These are phyloP conservation scores for Carduelis carduelis DNA, from an alignment of 2,797 vertebrate species.

Conservation along the genomic window DNA sequence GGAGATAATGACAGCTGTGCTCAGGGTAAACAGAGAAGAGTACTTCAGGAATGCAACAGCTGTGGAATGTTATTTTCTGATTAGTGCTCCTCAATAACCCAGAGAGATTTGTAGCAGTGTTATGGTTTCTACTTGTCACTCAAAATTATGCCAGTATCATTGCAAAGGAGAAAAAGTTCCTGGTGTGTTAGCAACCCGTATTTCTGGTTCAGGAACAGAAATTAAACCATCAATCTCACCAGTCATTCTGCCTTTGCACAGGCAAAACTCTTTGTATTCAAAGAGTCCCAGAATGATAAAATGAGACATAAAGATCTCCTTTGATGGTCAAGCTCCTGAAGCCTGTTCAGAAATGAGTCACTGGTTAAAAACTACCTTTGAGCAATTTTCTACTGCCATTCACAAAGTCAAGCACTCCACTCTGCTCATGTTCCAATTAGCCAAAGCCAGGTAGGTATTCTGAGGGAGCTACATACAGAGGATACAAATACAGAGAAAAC, in stretches of 20 bases:
- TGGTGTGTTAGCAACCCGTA: background rate
- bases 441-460: background rate
- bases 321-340: background rate
- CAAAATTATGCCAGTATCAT: background rate
- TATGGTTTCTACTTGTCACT: background rate
- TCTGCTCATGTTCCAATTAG: conserved; percentile 17
- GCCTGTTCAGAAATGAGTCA: conserved; percentile 6
- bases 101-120: background rate
- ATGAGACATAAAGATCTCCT: background rate
- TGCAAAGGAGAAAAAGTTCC: background rate
- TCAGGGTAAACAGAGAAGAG: background rate
- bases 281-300: background rate
- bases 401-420: background rate
- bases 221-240: background rate
- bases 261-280: background rate
- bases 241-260: background rate
- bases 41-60: background rate
- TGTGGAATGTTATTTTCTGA: background rate
- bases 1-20: background rate
- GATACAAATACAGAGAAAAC: background rate
- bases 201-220: background rate
- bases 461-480: background rate
- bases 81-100: background rate
- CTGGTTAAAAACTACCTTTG: conserved; percentile 2
- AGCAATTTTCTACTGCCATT: background rate